Evolutionary conservation across 2,113 vertebrate genomes (phyloP).

Genomic region (Chloebia gouldiae): DNA sequence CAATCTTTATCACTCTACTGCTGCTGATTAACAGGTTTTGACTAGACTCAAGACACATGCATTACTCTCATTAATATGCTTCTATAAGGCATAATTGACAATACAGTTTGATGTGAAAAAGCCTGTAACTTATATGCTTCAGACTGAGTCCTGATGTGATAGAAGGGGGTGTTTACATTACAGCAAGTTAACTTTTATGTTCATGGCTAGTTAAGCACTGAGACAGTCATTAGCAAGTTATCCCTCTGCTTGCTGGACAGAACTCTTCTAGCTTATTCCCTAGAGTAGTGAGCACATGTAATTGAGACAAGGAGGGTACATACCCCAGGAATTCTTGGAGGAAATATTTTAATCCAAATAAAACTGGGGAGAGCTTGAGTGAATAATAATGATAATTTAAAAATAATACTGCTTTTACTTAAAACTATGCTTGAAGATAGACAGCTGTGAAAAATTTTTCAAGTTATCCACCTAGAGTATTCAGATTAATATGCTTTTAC

Average conservation of each 20-base stretch:
- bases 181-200: neutral
- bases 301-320: neutral
- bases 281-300: neutral
- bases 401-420: neutral
- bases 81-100: neutral
- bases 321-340: neutral
- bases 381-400: neutral
- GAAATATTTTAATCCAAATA: neutral
- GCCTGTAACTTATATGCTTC: neutral
- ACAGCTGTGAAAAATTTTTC: neutral
- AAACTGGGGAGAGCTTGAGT: neutral
- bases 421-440: neutral
- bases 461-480: neutral
- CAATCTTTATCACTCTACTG: neutral
- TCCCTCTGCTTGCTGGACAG: neutral
- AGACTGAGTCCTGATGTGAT: neutral
- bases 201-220: neutral
- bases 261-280: neutral
- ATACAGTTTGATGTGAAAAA: neutral
- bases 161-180: neutral
- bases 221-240: constrained; percentile 27
- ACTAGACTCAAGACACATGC: neutral
- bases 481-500: neutral
- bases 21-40: neutral
- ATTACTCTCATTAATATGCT: neutral